Percentiles rank a stretch among this genome's conserved stretches.
phyloP scores from a whole-genome alignment of 2,888 invertebrate species.

The Kuschelorhynchus macadamiae region DNA sequence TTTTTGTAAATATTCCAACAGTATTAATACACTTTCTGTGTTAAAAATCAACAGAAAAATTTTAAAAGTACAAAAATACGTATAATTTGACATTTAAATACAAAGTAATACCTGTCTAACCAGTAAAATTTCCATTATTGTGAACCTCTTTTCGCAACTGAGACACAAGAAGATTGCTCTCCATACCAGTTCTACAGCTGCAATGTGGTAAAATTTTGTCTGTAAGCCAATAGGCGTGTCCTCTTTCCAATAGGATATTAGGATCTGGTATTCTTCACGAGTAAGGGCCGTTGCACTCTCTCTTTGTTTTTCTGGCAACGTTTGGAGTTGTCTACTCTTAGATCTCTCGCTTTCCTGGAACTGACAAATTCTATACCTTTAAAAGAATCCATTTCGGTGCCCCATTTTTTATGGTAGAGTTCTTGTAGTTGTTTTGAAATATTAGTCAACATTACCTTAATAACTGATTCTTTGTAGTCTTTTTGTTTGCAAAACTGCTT shows the following conservation, averaged over 20 bases:
- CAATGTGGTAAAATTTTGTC: neutral
- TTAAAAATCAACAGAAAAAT: too few relatives aligned
- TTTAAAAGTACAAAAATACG: too few relatives aligned
- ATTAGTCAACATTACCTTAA: slow-evolving; percentile 50
- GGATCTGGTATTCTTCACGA: neutral
- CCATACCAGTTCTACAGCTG: too few relatives aligned
- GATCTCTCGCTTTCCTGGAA: slow-evolving; percentile 13
- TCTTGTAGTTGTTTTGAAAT: slow-evolving; percentile 22
- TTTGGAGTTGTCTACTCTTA: slow-evolving; percentile 7
- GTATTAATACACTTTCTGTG: too few relatives aligned
- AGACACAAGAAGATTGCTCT: neutral
- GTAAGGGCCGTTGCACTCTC: neutral
- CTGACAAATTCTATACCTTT: slow-evolving; percentile 6
- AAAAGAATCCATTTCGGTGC: slow-evolving; percentile 8
- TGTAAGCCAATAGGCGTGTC: neutral
- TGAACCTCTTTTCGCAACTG: neutral
- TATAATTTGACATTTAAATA: too few relatives aligned
- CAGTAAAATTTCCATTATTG: neutral
- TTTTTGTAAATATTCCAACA: too few relatives aligned
- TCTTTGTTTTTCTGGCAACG: neutral
- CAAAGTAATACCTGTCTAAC: too few relatives aligned
- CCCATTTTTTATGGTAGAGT: slow-evolving; percentile 11
- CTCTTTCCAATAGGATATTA: neutral
- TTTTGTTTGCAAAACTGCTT: too few relatives aligned
- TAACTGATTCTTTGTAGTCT: slow-evolving; percentile 38